phyloP scores from a whole-genome alignment of 2,888 invertebrate species.

The Hydrotaea cyrtoneurina region DNA sequence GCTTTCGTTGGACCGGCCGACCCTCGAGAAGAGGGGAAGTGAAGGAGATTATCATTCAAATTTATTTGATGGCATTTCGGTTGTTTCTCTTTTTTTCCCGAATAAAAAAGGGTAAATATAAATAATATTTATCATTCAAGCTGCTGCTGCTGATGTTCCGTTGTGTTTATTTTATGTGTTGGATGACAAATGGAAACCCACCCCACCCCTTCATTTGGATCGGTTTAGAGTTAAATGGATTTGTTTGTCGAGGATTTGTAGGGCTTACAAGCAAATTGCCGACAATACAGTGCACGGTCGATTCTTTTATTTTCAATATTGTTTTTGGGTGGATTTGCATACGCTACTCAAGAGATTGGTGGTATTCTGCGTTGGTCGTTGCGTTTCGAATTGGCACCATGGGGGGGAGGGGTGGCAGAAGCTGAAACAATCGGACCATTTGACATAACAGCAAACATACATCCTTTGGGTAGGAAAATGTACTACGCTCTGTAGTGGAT shows the following conservation, averaged over 20 bases:
- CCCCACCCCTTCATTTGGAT: slow-evolving; percentile 1
- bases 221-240: slow-evolving; percentile 29
- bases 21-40: neutral
- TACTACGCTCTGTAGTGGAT: too few species aligned
- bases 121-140: slow-evolving; percentile 36
- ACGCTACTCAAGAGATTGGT: neutral
- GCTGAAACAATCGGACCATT: too few species aligned
- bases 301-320: neutral
- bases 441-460: too few species aligned
- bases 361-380: neutral
- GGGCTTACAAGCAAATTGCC: neutral
- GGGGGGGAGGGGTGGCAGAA: too few species aligned
- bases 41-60: slow-evolving; percentile 34
- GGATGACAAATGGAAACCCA: slow-evolving; percentile 7
- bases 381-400: too few species aligned
- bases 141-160: neutral
- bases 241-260: slow-evolving; percentile 11
- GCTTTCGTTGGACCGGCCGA: neutral
- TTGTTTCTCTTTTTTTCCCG: neutral
- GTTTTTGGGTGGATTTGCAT: neutral
- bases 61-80: slow-evolving; percentile 12
- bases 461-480: too few species aligned
- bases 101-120: slow-evolving; percentile 18
- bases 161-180: slow-evolving; percentile 11
- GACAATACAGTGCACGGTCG: neutral